phyloP scores from a whole-genome alignment of 1,140 invertebrate species.

The Lerema accius region DNA sequence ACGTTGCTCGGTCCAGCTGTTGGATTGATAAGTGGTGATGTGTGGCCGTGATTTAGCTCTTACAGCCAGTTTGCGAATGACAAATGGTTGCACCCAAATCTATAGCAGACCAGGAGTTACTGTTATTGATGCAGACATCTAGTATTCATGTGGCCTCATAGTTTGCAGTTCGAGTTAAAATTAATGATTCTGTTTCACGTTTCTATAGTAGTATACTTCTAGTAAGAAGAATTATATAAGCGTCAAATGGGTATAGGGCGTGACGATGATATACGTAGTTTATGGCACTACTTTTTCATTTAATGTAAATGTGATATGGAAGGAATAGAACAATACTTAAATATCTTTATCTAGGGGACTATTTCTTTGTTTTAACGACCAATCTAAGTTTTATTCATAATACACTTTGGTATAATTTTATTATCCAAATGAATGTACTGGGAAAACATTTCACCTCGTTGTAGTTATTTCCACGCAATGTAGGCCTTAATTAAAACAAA shows the following conservation, averaged over 20 bases:
- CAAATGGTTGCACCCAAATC: conserved; percentile 18
- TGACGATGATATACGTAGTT: too few relatives aligned
- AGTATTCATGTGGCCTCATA: conserved; percentile 1
- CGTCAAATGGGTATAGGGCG: too few relatives aligned
- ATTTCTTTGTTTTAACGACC: too few relatives aligned
- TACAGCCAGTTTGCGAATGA: conserved; percentile 13
- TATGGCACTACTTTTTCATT: too few relatives aligned
- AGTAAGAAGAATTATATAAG: too few relatives aligned
- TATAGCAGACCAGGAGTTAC: conserved; percentile 18
- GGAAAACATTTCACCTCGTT: conserved; percentile 2
- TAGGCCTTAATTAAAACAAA: conserved; percentile 5
- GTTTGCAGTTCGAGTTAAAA: not conserved
- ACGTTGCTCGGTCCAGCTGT: not conserved
- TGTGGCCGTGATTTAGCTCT: conserved; percentile 27
- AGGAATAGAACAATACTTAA: too few relatives aligned
- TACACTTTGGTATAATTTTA: conserved; percentile 1
- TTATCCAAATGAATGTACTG: not conserved
- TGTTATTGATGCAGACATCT: conserved; percentile 24
- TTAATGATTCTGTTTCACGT: not conserved
- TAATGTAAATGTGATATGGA: too few relatives aligned
- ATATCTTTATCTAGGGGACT: too few relatives aligned
- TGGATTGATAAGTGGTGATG: conserved; percentile 2
- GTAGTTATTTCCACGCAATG: not conserved
- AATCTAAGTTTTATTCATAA: too few relatives aligned
- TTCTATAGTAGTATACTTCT: too few relatives aligned